phyloP scores from a whole-genome alignment of 2,113 vertebrate species.

The Melospiza melodia region DNA sequence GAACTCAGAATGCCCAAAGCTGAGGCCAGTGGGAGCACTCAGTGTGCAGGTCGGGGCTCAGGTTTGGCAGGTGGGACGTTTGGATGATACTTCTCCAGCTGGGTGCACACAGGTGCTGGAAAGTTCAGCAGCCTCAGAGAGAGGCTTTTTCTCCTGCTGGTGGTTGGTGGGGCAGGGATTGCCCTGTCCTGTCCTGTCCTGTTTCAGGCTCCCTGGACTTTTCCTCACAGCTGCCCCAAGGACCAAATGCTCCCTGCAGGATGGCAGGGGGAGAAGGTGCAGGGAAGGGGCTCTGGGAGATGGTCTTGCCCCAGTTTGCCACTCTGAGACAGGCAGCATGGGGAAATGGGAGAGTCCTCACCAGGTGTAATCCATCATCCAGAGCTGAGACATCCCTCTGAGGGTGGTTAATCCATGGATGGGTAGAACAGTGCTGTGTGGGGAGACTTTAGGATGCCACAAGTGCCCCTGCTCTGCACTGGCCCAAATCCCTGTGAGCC shows the following conservation, averaged over 20 bases:
- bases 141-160: not conserved
- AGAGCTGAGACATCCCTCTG: not conserved
- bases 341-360: too few relatives aligned
- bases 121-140: not conserved
- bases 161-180: not conserved
- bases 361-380: not conserved
- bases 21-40: not conserved
- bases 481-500: rapidly evolving
- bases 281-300: not conserved
- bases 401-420: not conserved
- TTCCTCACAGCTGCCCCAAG: not conserved
- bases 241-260: rapidly evolving
- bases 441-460: not conserved
- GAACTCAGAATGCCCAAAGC: not conserved
- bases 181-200: not conserved
- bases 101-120: not conserved
- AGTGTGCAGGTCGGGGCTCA: not conserved
- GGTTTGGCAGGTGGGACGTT: not conserved
- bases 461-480: not conserved
- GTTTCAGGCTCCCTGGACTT: not conserved
- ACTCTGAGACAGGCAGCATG: not conserved
- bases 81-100: not conserved
- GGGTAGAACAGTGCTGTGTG: rapidly evolving
- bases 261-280: not conserved
- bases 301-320: not conserved